Percentiles rank a stretch among this genome's conserved stretches.
Evolutionary conservation across 2,797 vertebrate genomes (phyloP).

Genomic region (Spinus pinus): DNA sequence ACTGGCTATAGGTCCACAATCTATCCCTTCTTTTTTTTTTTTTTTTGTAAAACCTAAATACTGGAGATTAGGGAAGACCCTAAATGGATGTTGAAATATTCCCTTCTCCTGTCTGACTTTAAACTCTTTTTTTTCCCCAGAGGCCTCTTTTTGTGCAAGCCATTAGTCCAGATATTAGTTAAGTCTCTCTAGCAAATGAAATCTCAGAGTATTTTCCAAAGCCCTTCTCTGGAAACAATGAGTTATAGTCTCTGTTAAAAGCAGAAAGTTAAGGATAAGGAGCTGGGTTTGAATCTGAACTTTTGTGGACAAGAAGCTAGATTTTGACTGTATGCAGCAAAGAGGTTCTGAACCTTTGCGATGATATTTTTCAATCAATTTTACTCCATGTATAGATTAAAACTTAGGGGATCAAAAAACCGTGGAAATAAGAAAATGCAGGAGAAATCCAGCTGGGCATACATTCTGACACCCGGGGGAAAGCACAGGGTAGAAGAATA

Average conservation of each 20-base stretch:
- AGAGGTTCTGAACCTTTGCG: not conserved
- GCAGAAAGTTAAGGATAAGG: not conserved
- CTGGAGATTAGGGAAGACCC: not conserved
- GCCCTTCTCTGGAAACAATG: conserved; percentile 11
- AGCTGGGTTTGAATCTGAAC: not conserved
- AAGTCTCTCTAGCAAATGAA: conserved; percentile 31
- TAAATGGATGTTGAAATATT: not conserved
- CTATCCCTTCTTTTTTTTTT: not conserved
- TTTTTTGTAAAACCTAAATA: not conserved
- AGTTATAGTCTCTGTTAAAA: not conserved
- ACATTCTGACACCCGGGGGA: not conserved
- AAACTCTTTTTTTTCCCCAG: not conserved
- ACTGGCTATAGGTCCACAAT: not conserved
- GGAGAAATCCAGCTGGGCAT: not conserved
- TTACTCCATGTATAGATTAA: not conserved
- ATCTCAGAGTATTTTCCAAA: conserved; percentile 40
- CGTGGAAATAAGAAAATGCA: not conserved
- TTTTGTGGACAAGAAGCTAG: rapidly evolving
- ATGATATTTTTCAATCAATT: not conserved
- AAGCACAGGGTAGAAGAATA: not conserved
- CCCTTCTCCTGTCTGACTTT: not conserved
- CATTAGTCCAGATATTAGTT: conserved; percentile 5
- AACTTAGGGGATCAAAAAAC: not conserved
- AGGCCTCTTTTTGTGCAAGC: not conserved
- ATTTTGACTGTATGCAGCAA: not conserved